Evolutionary conservation across 2,113 vertebrate species (phyloP), one percentile per base, ranked within the genome.

Genomic region (Malaclemys terrapin): DNA sequence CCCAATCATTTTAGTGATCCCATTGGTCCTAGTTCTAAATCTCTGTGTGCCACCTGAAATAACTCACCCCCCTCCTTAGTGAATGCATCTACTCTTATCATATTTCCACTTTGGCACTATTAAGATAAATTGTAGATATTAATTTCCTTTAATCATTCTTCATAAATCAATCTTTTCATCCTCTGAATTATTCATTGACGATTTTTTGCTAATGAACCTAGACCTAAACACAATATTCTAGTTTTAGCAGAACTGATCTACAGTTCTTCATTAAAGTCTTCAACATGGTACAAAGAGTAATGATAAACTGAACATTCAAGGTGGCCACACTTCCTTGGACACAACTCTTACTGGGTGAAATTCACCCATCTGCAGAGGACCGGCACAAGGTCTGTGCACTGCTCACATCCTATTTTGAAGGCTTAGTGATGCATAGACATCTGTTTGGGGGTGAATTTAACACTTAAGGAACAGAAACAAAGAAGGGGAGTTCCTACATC

Each of bases 101-200:
- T 62, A 25, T 89, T 95, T 53, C 19, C 49, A 49, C 86, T 27
- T n/a, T 25, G 19, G 38, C 38, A 7, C 25, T 47, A 57, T 31
- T 80, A n/a, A 27, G 29, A 54, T 83, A 89, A 93, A 89, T 75
- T 38, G 83, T 88, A 90, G 42, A 8, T 12, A 25, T 90, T 42
- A 31, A 5, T 16, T 8, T 90, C 69, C n/a, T 80, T 31, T 47
- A 49, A 50, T 88, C 54, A 50, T 80, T 38, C 57, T 72, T 72
- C 35, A 72, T 38, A n/a, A 72, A 72, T 20, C 35, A 38, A 17
- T 20, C 20, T 10, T 50, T 20, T n/a, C 31, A 9, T 9, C 24
- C 8, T n/a, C 42, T 80, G 25, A 47, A 27, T 76, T 76, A 47
- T 76, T 76, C 11, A 47, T 25, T 42, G 38, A 47, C 42, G 3